Conservation (phyloP, 1,140 invertebrate species). For the Eriosoma lanigerum region DNA sequence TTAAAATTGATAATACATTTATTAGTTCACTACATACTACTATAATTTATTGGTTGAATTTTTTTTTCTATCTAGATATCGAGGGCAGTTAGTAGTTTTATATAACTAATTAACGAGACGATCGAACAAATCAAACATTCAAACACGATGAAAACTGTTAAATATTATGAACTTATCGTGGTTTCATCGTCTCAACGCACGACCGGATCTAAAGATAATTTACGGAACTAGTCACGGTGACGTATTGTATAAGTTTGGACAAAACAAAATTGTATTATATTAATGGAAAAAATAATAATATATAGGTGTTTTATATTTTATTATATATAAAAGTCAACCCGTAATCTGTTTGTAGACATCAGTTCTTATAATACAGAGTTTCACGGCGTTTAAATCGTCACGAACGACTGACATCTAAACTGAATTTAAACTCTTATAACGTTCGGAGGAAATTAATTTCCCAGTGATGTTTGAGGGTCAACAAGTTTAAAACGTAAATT, state of each 20-base stretch:
- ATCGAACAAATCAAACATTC: too few relatives aligned
- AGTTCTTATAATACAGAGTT: conserved; percentile 42
- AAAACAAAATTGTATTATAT: background rate
- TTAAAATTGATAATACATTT: too few relatives aligned
- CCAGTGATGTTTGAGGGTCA: conserved; percentile 10
- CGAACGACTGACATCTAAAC: conserved; percentile 43
- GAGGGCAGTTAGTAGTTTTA: too few relatives aligned
- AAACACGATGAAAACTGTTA: too few relatives aligned
- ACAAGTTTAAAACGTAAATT: conserved; percentile 17
- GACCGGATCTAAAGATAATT: background rate
- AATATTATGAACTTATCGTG: too few relatives aligned
- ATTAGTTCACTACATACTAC: too few relatives aligned
- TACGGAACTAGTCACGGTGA: conserved; percentile 40
- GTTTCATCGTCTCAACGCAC: too few relatives aligned
- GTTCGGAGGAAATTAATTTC: conserved; percentile 30
- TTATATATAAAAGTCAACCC: background rate
- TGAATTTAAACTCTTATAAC: conserved; percentile 25
- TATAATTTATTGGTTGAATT: too few relatives aligned
- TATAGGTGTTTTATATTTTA: too few relatives aligned
- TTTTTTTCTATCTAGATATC: too few relatives aligned
- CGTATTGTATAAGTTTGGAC: background rate
- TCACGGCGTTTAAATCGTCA: conserved; percentile 41
- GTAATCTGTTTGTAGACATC: background rate
- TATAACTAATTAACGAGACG: too few relatives aligned
- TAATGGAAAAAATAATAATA: background rate